Evolutionary conservation across 2,113 vertebrate genomes (phyloP), one percentile per base, ranked within the genome.

Genomic region (Clarias gariepinus): DNA sequence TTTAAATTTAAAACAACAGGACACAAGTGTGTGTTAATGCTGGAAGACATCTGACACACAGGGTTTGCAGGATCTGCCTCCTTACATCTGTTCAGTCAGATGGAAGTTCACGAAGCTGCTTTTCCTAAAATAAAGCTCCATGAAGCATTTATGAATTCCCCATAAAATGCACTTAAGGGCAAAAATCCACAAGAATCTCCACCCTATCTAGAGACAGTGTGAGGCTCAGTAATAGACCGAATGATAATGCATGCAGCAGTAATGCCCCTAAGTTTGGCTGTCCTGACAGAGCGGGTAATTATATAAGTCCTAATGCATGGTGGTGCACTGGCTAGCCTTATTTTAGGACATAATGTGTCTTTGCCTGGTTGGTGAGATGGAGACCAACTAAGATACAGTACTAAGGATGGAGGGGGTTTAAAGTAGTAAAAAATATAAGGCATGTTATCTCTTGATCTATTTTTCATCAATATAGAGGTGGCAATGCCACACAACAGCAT

Each of bases 241-340:
- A 73, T 57, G 52, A 85, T 85, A 69, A 86, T 63, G 73, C 61
- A 69, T 86, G 85, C 63, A 87, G 66, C 82, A 82, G 81, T 58
- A 52, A 89, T 84, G 87, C 80, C 86, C 73, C 16, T n/a, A 64
- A 71, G 77, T 58, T 73, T 66, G 77, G 33, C 41, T 88, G 81
- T 57, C 83, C 89, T 89, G 90, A 92, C 81, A 87, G 60, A 83
- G 55, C 18, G 74, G 84, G 80, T 82, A 83, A 89, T 92, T 92
- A 89, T 87, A 89, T 91, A 91, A 91, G 82, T 64, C 87, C 78
- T 90, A 88, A 84, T 80, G 60, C 18, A 30, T 87, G 84, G 86
- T 83, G 79, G 80, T 83, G 86, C 88, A 86, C 78, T 63, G 69
- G 78, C 88, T 83, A 91, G 85, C 68, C 88, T 91, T 83, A 88